Evolutionary conservation across 64 coral and sea anemone species (phyloP), one percentile per base, ranked within the genome.

Genomic region (Stylophora pistillata): DNA sequence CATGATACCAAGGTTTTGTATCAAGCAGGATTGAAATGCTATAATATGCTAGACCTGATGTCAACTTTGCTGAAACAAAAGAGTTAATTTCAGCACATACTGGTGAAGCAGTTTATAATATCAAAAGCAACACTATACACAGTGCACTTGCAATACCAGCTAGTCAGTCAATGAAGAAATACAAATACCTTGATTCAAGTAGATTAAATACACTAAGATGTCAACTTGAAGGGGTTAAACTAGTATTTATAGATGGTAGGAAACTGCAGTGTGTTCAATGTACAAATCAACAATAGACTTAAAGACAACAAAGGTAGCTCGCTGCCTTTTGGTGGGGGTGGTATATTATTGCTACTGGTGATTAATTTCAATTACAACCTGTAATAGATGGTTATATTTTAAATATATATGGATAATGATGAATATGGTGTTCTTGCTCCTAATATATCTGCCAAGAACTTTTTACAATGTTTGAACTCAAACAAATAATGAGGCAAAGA

Each of bases 261-360:
- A n/a, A n/a, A n/a, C n/a, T n/a, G n/a, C 30, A 28, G 21, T 75
- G 76, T 88, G 73, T 88, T 77, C 37, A 53, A 74, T 27, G 15
- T 88, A 76, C 73, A 88, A 30, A 76, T 54, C 58, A 77, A 47
- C 74, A 88, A 72, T 56, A 47, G 37, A 47, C 37, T 47, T 47
- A 47, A 72, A 52, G 86, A 72, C 53, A 76, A 13, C 30, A 77
- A 31, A 30, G 41, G 56, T 58, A 72, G 32, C 64, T 7, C 37
- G 7, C 37, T 47, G 37, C 37, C 37, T 7, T 88, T 88, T 88
- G 86, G 86, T 60, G 73, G 53, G 21, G 86, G 77, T 9, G 60
- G 55, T 75, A 88, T 88, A 88, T 88, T 32, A 61, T 88, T 88
- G 86, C 86, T 17, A 77, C 77, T 88, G 86, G 72, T 41, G 54